phyloP scores from a whole-genome alignment of 1,140 invertebrate species.

The Zaprionus capensis region DNA sequence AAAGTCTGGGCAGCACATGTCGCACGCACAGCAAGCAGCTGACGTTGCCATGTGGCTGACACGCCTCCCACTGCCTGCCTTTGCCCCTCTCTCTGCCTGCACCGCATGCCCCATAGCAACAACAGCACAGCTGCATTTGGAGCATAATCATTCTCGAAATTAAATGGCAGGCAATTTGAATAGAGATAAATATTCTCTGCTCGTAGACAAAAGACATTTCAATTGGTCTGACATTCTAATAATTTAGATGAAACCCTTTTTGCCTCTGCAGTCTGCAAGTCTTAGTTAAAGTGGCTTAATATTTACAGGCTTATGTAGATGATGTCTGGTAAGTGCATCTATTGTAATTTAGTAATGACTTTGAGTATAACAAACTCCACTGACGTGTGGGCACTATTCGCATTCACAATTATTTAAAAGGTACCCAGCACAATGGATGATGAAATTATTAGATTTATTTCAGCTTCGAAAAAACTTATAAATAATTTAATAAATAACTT shows the following conservation, averaged over 20 bases:
- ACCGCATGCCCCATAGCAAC: background rate
- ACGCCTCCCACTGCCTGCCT: slow-evolving; percentile 3
- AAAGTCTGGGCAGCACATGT: slow-evolving; percentile 67
- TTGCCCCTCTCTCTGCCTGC: background rate
- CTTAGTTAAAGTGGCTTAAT: background rate
- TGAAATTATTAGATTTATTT: too few species aligned
- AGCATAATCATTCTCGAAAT: slow-evolving; percentile 58
- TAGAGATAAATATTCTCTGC: background rate
- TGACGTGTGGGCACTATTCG: too few species aligned
- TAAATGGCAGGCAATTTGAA: slow-evolving; percentile 39
- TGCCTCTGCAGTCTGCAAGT: background rate
- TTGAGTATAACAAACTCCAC: too few species aligned
- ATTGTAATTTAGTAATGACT: background rate
- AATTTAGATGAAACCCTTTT: background rate
- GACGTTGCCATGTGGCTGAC: slow-evolving; percentile 25
- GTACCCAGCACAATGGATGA: too few species aligned
- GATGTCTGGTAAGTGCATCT: background rate
- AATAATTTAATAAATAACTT: too few species aligned
- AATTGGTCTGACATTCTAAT: background rate
- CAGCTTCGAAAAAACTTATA: too few species aligned
- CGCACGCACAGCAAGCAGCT: slow-evolving; percentile 59
- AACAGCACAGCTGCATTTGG: slow-evolving; percentile 28
- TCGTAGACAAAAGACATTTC: background rate
- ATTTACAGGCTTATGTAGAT: background rate
- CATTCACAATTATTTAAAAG: too few species aligned